phyloP scores from a whole-genome alignment of 2,888 invertebrate genomes.

The Empis stercorea region DNA sequence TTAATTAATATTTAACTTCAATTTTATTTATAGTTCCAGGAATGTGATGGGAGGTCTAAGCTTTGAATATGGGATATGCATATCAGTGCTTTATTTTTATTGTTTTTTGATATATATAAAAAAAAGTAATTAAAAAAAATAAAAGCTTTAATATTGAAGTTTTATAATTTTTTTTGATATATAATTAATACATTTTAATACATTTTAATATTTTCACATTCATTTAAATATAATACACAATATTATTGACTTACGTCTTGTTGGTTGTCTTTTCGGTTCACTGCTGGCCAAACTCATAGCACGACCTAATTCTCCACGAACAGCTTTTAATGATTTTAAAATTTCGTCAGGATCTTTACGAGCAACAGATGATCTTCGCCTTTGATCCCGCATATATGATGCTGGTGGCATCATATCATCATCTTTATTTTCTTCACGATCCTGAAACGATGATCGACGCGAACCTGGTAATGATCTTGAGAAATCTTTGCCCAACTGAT shows the following conservation, averaged over 20 bases:
- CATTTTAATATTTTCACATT: neutral
- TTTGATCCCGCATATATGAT: slow-evolving; percentile 51
- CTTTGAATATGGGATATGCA: slow-evolving; percentile 36
- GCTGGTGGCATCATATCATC: slow-evolving; percentile 38
- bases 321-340: slow-evolving; percentile 64
- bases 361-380: slow-evolving; percentile 69
- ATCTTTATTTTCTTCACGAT: slow-evolving; percentile 46
- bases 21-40: slow-evolving; percentile 7
- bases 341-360: slow-evolving; percentile 77
- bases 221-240: neutral
- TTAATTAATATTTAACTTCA: too few species aligned
- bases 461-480: slow-evolving; percentile 77
- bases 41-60: slow-evolving; percentile 26
- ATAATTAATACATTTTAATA: neutral
- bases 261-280: slow-evolving; percentile 40
- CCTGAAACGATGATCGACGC: slow-evolving; percentile 70
- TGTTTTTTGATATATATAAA: neutral
- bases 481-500: slow-evolving; percentile 74
- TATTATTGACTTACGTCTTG: slow-evolving; percentile 56
- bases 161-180: too few species aligned
- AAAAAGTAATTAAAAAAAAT: neutral
- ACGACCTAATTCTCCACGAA: slow-evolving; percentile 68
- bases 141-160: neutral
- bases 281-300: slow-evolving; percentile 67
- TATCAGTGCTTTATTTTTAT: slow-evolving; percentile 26